These are phyloP conservation scores for Ariolimax columbianus DNA, from an alignment of 2,888 invertebrate species.

Conservation along the genomic window DNA sequence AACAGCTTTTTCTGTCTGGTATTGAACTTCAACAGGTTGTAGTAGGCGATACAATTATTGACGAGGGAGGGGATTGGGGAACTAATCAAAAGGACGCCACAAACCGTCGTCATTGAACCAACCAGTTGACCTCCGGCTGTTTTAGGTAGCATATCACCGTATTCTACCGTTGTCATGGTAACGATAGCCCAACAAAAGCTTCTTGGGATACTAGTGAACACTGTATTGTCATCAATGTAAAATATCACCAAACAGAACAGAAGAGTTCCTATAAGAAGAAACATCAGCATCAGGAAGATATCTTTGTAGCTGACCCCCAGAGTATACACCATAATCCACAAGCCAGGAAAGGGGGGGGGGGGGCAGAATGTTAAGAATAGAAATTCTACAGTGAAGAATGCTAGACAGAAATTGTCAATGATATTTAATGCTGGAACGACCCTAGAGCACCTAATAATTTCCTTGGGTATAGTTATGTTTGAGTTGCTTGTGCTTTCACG, in stretches of 20 bases:
- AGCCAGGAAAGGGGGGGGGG: constrained; percentile 66
- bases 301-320: constrained; percentile 72
- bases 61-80: constrained; percentile 75
- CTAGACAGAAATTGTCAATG: constrained; percentile 64
- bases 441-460: neutral
- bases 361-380: constrained; percentile 62
- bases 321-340: constrained; percentile 74
- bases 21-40: constrained; percentile 68
- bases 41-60: constrained; percentile 74
- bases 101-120: constrained; percentile 69
- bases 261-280: constrained; percentile 72
- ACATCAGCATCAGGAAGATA: constrained; percentile 69
- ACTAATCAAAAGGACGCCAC: constrained; percentile 71
- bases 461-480: neutral
- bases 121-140: constrained; percentile 68
- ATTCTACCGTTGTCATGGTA: constrained; percentile 76
- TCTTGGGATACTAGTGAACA: constrained; percentile 69
- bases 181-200: constrained; percentile 75
- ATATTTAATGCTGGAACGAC: constrained; percentile 57
- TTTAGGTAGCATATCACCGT: constrained; percentile 73
- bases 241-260: constrained; percentile 74
- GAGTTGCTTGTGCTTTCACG: neutral
- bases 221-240: constrained; percentile 67
- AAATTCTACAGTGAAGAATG: constrained; percentile 72
- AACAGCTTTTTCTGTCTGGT: constrained; percentile 50